Base-by-base conservation (phyloP, 2,113 vertebrate genomes). In the Nerophis lumbriciformis region DNA sequence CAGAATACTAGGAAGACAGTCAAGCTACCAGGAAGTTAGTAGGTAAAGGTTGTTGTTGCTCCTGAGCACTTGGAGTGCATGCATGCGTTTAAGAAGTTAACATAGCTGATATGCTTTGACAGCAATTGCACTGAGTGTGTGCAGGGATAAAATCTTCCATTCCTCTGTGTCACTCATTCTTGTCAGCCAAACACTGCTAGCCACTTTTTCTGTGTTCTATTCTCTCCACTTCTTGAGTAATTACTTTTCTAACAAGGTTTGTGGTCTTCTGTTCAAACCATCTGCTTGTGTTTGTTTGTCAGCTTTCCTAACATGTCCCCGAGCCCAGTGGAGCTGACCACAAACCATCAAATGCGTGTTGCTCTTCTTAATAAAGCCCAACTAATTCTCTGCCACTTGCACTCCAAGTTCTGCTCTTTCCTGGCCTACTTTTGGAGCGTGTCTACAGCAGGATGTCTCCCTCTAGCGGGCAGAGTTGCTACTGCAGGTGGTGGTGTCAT, bases 211-310 rank as follows among this genome's bases (percentile, higher is more conserved):
- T 51, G 28, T 42, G 6, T 14, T 35, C 50, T 63, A n/a, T 54
- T 58, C 60, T 61, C 51, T 54, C 53, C 38, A 8, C 12, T 28
- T 56, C 60, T 7, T 51, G 45, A 8, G 28, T 55, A 58, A 55
- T 61, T 60, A 1, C 39, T 14, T 19, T 44, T 19, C 6, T 19
- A 4, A 4, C 9, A 15, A 68, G 28, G 66, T 76, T 62, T 67
- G 42, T 1, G 28, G 28, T 28, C 28, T 37, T 60, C 61, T 59
- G 64, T 66, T 65, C 68, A 82, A 65, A 65, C 77, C 86, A 90
- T 87, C 85, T 87, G 85, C 74, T 73, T 56, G 71, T 77, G 78
- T 72, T 82, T 88, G 83, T 79, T 9, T 79, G 80, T 67, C 71
- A 69, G 69, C 75, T 53, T 72, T 61, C 77, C 9, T 7, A 6